Base-by-base conservation (phyloP, 2,113 vertebrate species). In the Casuarius casuarius region DNA sequence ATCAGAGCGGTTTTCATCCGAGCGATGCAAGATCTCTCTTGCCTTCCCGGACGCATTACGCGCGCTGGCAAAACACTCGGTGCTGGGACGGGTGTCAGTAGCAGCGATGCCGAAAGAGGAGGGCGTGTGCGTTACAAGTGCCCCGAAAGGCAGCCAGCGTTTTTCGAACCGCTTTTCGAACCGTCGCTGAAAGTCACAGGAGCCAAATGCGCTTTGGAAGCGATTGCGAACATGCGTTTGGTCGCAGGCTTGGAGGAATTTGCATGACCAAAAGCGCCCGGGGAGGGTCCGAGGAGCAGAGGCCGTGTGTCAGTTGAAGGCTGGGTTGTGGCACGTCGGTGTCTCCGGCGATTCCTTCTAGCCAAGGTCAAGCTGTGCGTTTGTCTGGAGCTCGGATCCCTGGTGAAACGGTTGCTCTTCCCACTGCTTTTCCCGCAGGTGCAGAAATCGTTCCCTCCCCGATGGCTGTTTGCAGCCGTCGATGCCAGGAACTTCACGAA, bases 31-130 rank as follows among this genome's bases (percentile, higher is more conserved):
- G 28, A 28, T 22, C 38, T 26, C n/a, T 28, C 40, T 33, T 4
- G 1, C 25, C 40, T 49, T 51, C 25, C 58, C 7, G 0, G 13
- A 5, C 0, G 1, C 18, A 56, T 26, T 1, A 0, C 28, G 18
- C 29, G 48, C 0, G 1, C n/a, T 77, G 25, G 58, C 22, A 6
- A 11, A 71, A 28, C 2, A 2, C 48, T 15, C 7, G 0, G 4
- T 7, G 0, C 3, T 28, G 33, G 59, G 21, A n/a, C 59, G 22
- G 12, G 20, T 7, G 5, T 19, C 6, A 6, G 46, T 19, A 48
- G 46, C 18, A 19, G 46, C 9, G 3, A 19, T 9, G 7, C 46
- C 7, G 46, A 4, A 48, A 48, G 46, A 48, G 46, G 46, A 48
- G 46, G 46, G 46, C 46, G 10, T 4, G 19, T 28, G 52, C 52